Base-by-base conservation (phyloP, 1,140 invertebrate genomes). In the Drosophila pectinifera region DNA sequence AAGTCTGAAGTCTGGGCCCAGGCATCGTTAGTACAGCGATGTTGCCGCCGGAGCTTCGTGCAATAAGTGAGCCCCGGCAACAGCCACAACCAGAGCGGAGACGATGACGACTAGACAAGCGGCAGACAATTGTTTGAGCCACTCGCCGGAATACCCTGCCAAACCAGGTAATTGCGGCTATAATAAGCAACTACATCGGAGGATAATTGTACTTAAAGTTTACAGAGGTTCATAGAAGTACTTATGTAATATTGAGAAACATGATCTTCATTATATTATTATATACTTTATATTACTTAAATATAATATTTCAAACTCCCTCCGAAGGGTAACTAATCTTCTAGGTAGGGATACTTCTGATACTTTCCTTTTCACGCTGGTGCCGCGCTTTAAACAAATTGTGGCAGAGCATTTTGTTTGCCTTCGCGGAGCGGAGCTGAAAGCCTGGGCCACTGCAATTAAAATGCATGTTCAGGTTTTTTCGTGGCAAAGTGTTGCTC, bases 381-480 rank as follows among this genome's bases (percentile, higher is more conserved):
- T 54, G 61, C 39, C 20, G 53, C 22, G 63, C 34, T 68, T 85
- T 76, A 65, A 76, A 86, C 78, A 79, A 82, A 88, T 82, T 86
- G 81, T 74, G 68, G 64, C 81, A 80, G 45, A 49, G 58, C 77
- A 78, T 78, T 86, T 81, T 86, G 78, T 85, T 85, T 86, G 70
- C 64, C 74, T 80, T 49, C 26, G 53, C 61, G 46, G 18, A 70
- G 41, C 48, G 61, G 64, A 43, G 48, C 34, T 24, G 53, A 46
- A 42, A 68, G 78, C 69, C 57, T 61, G 78, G 61, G 56, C 48
- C 58, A 39, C 20, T 75, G 82, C 82, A 86, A 86, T 86, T 86
- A 86, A 86, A 86, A 86, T 88, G 79, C 82, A 86, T 86, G 82
- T 86, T 86, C 75, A 88, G 78, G 83, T 83, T 88, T 86, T 53